Conservation (phyloP, 2,797 vertebrate genomes). For the Hemitrygon akajei region DNA sequence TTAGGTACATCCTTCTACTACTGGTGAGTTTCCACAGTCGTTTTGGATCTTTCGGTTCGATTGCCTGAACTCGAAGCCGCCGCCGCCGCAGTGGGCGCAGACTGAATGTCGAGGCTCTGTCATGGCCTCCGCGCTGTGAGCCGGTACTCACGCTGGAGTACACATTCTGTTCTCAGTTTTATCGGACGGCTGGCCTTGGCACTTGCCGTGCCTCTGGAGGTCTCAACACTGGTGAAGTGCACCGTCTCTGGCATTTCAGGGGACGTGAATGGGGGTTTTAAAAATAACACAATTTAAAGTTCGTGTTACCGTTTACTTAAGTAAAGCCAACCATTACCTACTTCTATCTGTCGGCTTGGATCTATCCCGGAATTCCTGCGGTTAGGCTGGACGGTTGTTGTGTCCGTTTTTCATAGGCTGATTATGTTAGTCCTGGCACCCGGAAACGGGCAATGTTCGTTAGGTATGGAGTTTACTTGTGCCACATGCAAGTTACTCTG, state of each 20-base stretch:
- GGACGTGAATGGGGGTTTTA: neutral
- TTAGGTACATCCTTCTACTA: neutral
- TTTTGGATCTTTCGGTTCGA: neutral
- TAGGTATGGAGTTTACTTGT: neutral
- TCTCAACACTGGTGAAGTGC: neutral
- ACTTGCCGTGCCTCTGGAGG: neutral
- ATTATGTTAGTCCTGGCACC: neutral
- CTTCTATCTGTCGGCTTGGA: neutral
- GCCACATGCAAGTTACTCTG: neutral
- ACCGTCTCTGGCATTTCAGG: too few species aligned
- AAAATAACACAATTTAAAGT: neutral
- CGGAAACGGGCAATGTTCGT: neutral
- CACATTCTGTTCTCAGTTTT: neutral
- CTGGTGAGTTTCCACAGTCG: neutral
- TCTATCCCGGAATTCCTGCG: neutral
- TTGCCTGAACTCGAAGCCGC: neutral
- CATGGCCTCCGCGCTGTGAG: neutral
- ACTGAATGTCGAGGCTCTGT: neutral
- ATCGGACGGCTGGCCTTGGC: neutral
- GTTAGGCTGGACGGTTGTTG: neutral
- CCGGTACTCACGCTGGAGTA: neutral
- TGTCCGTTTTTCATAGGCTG: slow-evolving; percentile 29
- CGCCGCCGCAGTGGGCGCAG: neutral
- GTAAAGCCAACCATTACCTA: neutral
- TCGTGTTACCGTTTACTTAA: neutral